Conservation (phyloP, 2,797 vertebrate genomes). For the Tauraco hartlaubi region DNA sequence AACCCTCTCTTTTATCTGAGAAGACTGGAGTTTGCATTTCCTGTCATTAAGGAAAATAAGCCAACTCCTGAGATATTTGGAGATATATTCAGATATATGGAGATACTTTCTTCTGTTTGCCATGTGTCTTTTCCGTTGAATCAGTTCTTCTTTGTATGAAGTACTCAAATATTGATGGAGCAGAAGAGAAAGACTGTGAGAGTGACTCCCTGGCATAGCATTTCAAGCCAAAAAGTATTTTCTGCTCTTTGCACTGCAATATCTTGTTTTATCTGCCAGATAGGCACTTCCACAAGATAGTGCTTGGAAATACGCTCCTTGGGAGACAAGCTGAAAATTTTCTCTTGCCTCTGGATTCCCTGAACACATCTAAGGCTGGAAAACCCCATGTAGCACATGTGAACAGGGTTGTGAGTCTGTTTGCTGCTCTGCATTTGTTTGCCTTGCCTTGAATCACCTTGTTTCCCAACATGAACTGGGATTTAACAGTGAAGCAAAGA, state of each 20-base stretch:
- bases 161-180: neutral
- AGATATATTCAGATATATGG: neutral
- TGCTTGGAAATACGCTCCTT: neutral
- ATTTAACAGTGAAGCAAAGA: neutral
- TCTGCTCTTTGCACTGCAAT: neutral
- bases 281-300: neutral
- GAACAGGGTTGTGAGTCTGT: neutral
- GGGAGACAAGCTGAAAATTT: neutral
- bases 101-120: neutral
- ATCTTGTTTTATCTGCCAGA: neutral
- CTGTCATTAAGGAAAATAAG: neutral
- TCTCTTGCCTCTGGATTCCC: neutral
- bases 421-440: neutral
- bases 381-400: neutral
- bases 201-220: neutral
- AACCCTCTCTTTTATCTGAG: neutral
- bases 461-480: neutral
- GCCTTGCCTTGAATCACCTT: neutral
- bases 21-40: neutral
- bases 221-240: neutral
- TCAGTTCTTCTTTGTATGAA: neutral
- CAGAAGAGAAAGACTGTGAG: neutral
- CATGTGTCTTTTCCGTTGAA: fast-evolving
- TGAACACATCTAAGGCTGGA: neutral
- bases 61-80: neutral